phyloP scores from a whole-genome alignment of 2,888 invertebrate species.

The Trilocha varians region DNA sequence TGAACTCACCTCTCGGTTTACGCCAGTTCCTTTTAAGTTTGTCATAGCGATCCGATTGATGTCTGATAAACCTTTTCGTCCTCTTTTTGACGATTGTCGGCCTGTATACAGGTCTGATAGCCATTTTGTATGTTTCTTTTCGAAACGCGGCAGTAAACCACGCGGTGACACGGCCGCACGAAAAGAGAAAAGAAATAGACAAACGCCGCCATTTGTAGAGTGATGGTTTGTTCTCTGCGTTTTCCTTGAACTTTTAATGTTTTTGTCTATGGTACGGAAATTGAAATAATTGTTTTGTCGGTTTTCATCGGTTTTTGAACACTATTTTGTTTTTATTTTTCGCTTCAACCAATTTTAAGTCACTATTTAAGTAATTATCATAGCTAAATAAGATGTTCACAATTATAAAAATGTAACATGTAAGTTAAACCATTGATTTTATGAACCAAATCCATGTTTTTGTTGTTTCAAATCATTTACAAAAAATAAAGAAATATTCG shows the following conservation, averaged over 20 bases:
- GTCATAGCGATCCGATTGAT: slow-evolving; percentile 98
- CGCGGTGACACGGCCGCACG: slow-evolving; percentile 72
- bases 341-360: too few species aligned
- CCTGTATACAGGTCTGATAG: slow-evolving; percentile 91
- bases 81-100: slow-evolving; percentile 96
- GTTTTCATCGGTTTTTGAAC: neutral
- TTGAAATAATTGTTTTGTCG: neutral
- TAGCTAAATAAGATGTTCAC: too few species aligned
- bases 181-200: slow-evolving; percentile 67
- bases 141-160: slow-evolving; percentile 63
- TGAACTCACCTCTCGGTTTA: slow-evolving; percentile 89
- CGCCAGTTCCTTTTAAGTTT: slow-evolving; percentile 98
- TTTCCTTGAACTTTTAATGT: neutral
- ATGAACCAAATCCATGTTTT: too few species aligned
- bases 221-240: slow-evolving; percentile 32
- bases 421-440: too few species aligned
- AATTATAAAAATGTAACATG: too few species aligned
- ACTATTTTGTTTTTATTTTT: too few species aligned
- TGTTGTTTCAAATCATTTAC: too few species aligned
- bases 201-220: slow-evolving; percentile 49
- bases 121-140: slow-evolving; percentile 77
- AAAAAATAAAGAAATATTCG: too few species aligned
- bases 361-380: too few species aligned
- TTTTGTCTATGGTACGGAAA: neutral
- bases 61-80: slow-evolving; percentile 97